phyloP scores from a whole-genome alignment of 2,113 vertebrate species.

The Entosphenus tridentatus region DNA sequence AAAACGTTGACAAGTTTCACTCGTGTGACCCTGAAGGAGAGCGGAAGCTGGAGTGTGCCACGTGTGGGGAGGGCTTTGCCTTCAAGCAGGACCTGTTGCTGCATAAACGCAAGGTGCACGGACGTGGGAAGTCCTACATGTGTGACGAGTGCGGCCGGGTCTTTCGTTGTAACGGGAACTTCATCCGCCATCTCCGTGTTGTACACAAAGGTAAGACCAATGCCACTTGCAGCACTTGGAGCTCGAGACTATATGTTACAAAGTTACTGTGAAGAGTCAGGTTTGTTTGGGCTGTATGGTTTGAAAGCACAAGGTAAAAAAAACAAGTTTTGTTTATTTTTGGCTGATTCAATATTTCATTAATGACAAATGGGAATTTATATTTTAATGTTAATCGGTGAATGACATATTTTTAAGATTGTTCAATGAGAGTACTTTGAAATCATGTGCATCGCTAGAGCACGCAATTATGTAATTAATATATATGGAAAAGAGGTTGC shows the following conservation, averaged over 20 bases:
- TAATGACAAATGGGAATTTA: neutral
- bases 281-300: neutral
- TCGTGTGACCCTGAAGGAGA: neutral
- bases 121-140: conserved; percentile 1
- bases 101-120: neutral
- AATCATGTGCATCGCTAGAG: too few relatives aligned
- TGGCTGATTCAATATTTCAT: neutral
- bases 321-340: neutral
- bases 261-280: neutral
- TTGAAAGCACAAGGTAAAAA: neutral
- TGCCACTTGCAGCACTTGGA: neutral
- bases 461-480: too few relatives aligned
- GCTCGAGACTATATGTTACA: neutral
- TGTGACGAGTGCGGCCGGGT: conserved; percentile 4
- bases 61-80: conserved; percentile 5
- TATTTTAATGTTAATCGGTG: neutral
- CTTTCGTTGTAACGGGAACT: neutral
- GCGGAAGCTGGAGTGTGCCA: conserved; percentile 1
- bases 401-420: neutral
- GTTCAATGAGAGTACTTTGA: too few relatives aligned
- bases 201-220: neutral
- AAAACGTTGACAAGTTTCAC: too few relatives aligned
- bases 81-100: conserved; percentile 6
- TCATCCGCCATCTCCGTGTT: neutral
- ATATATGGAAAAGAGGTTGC: too few relatives aligned